Evolutionary conservation across 2,797 vertebrate species (phyloP).

Genomic region (Microctenopoma steveboyesi): DNA sequence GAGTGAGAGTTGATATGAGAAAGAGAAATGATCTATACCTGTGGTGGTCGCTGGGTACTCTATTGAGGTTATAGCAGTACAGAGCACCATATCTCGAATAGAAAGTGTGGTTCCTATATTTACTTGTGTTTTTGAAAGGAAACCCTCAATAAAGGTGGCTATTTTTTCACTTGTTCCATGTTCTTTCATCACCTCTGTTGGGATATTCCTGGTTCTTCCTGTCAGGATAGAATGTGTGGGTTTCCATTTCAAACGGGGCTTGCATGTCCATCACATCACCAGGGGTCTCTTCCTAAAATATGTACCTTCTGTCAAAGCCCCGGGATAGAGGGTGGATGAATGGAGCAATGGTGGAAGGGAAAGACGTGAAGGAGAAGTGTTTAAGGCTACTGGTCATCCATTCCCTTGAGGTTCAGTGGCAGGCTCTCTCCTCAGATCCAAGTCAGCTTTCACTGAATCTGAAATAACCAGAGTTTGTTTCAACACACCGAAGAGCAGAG

Average conservation of each 20-base stretch:
- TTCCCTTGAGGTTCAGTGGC: constrained; percentile 66
- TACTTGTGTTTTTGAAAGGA: constrained; percentile 81
- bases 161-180: constrained; percentile 81
- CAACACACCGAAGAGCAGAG: constrained; percentile 51
- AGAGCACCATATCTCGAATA: constrained; percentile 67
- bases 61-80: constrained; percentile 69
- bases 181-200: constrained; percentile 73
- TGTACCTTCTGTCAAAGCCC: constrained; percentile 78
- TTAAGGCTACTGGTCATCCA: constrained; percentile 69
- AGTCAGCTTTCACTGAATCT: constrained; percentile 70
- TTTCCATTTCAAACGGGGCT: constrained; percentile 85
- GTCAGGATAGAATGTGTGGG: constrained; percentile 73
- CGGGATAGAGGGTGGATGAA: constrained; percentile 57
- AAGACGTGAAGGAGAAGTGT: constrained; percentile 64
- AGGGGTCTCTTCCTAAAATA: constrained; percentile 83
- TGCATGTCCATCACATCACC: constrained; percentile 80
- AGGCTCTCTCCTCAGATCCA: constrained; percentile 72
- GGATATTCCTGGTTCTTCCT: constrained; percentile 75
- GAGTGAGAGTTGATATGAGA: constrained; percentile 72
- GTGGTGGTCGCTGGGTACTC: constrained; percentile 65
- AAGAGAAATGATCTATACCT: constrained; percentile 58
- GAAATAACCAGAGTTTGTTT: constrained; percentile 76
- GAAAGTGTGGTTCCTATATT: constrained; percentile 73
- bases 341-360: constrained; percentile 56
- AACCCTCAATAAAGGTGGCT: constrained; percentile 84